A percentile compares a stretch with the other conserved stretches of the same genome.
Conservation (phyloP, 2,888 invertebrate species). For the Abscondita cerata region DNA sequence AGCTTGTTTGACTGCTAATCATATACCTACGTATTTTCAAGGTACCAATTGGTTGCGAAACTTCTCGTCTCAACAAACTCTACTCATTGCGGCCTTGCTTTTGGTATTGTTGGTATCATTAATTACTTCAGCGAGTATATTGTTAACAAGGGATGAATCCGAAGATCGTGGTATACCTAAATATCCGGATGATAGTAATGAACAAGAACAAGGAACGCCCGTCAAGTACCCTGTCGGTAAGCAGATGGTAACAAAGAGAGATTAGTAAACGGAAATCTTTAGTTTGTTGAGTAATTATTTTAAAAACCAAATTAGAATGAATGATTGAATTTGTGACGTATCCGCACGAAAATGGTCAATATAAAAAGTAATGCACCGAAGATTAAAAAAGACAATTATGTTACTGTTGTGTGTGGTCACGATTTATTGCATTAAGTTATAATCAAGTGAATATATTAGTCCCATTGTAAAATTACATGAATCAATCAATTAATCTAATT, state of each 20-base stretch:
- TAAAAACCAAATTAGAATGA: too few relatives aligned
- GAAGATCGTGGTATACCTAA: neutral
- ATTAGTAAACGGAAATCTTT: conserved; percentile 6
- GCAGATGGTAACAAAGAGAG: neutral
- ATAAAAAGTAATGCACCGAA: too few relatives aligned
- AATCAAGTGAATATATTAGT: too few relatives aligned
- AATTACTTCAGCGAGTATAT: conserved; percentile 25
- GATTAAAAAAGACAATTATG: too few relatives aligned
- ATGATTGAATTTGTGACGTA: too few relatives aligned
- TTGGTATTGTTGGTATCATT: conserved; percentile 29
- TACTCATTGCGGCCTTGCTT: conserved; percentile 19
- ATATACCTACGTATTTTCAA: conserved; percentile 25
- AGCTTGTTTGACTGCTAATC: conserved; percentile 20
- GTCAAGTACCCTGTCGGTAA: conserved; percentile 41
- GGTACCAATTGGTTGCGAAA: conserved; percentile 37
- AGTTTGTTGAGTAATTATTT: too few relatives aligned
- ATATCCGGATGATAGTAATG: conserved; percentile 30
- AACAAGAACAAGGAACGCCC: conserved; percentile 44
- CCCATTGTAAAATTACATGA: too few relatives aligned
- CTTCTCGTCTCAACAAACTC: conserved; percentile 28
- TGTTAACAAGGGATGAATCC: conserved; percentile 24
- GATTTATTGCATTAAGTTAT: too few relatives aligned
- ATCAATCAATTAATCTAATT: too few relatives aligned
- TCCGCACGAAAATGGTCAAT: too few relatives aligned
- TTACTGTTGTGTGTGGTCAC: too few relatives aligned